Evolutionary conservation across 1,140 invertebrate genomes (phyloP), one percentile per base, ranked within the genome.

Genomic region (Hylaeus volcanicus): DNA sequence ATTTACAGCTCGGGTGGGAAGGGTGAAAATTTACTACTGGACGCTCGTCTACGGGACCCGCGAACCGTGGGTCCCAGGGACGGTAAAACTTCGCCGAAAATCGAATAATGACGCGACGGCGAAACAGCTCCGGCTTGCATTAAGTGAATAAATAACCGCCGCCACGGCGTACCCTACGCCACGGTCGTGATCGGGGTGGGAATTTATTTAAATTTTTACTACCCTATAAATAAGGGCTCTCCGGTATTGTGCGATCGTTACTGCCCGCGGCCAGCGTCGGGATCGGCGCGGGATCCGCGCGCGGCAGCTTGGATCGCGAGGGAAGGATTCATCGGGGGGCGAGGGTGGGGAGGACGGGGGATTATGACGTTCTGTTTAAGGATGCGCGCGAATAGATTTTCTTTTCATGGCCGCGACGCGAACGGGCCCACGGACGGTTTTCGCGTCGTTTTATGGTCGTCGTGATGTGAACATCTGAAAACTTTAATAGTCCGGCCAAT

Each of bases 11-110:
- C 61, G 66, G 66, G 74, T 58, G 83, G 86, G 82, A 89, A 90
- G 89, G 90, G 90, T 89, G 89, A 90, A 90, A 90, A 90, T 91
- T 91, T 91, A 91, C 88, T 89, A 81, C 88, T 79, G 85, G 83
- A 80, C 43, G 69, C 26, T 77, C 83, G 81, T 77, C 70, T 72
- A 71, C 65, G 70, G 65, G 51, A 37, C 63, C 69, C 69, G 83
- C 66, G 83, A 43, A 37, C 43, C 2, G 8, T 2, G 58, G 74
- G 41, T 45, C 77, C 48, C 14, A 15, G 37, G 71, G 26, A 68
- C 64, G 84, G 77, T 84, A 84, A 88, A 89, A 87, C 79, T 84
- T 64, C 48, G 75, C 81, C 87, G 84, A 88, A 89, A 90, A 89
- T 90, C 89, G 82, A 88, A 86, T 82, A 83, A 85, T 55, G 81